phyloP scores from a whole-genome alignment of 2,113 vertebrate species.

The Otis tarda region DNA sequence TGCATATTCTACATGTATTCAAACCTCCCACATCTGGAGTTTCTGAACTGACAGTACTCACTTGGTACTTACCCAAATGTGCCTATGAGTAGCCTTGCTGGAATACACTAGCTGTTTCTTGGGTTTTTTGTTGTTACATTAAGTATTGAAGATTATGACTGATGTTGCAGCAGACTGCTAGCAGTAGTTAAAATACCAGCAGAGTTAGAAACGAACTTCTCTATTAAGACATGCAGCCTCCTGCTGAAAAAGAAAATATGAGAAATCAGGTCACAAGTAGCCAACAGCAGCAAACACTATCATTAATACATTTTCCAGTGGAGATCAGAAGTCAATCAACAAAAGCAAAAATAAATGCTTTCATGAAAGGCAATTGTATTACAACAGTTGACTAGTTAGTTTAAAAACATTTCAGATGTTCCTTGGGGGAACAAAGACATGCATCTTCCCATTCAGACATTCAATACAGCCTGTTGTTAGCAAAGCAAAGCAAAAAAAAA shows the following conservation, averaged over 20 bases:
- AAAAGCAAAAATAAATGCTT: slow-evolving; percentile 12
- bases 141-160: neutral
- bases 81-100: neutral
- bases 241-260: neutral
- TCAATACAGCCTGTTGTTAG: neutral
- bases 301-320: neutral
- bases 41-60: neutral
- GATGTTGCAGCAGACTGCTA: neutral
- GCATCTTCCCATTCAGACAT: neutral
- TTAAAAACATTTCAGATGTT: neutral
- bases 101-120: neutral
- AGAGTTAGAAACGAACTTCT: neutral
- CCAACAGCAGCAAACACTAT: neutral
- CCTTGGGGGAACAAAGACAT: neutral
- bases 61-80: neutral
- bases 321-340: neutral
- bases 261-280: slow-evolving; percentile 44
- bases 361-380: slow-evolving; percentile 29
- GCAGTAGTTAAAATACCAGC: neutral
- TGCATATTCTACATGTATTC: neutral
- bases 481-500: neutral
- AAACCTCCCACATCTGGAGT: neutral
- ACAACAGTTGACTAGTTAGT: neutral
- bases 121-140: neutral
- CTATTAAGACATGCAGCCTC: neutral